Conservation (phyloP, 2,888 invertebrate species). For the Nemoura dubitans region DNA sequence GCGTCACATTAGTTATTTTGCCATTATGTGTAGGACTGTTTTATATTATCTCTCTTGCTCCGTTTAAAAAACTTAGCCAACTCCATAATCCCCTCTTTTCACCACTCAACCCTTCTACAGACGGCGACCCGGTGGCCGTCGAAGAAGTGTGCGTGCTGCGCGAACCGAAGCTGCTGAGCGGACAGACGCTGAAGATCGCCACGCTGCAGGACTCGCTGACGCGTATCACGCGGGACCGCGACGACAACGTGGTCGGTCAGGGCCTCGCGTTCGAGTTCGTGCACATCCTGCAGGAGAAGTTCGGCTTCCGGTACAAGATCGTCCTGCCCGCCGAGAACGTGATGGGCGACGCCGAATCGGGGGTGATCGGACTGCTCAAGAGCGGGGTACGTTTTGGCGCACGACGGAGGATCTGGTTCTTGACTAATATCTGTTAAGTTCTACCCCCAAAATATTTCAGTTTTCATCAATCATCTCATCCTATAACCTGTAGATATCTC, state of each 20-base stretch:
- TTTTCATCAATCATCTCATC: no score
- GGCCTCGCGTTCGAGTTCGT: conserved; percentile 81
- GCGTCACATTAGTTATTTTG: no score
- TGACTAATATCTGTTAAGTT: no score
- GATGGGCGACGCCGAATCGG: conserved; percentile 66
- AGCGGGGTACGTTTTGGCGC: conserved; percentile 62
- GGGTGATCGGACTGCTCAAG: conserved; percentile 72
- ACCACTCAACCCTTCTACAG: no score
- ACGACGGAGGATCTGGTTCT: no score
- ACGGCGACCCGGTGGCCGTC: not conserved
- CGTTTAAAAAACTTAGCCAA: no score
- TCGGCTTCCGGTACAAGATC: conserved; percentile 79
- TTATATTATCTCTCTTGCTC: no score
- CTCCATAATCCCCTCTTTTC: no score
- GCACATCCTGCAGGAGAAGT: conserved; percentile 72
- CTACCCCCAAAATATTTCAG: no score
- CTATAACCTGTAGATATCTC: no score
- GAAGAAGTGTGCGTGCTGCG: conserved; percentile 27
- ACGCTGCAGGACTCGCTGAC: conserved; percentile 39
- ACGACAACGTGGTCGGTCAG: conserved; percentile 60
- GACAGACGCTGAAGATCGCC: conserved; percentile 38
- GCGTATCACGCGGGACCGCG: not conserved
- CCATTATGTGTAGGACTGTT: no score
- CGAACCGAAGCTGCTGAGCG: conserved; percentile 40
- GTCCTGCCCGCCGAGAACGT: conserved; percentile 70